Base-by-base conservation (phyloP, 2,113 vertebrate species). In the Meleagris gallopavo region DNA sequence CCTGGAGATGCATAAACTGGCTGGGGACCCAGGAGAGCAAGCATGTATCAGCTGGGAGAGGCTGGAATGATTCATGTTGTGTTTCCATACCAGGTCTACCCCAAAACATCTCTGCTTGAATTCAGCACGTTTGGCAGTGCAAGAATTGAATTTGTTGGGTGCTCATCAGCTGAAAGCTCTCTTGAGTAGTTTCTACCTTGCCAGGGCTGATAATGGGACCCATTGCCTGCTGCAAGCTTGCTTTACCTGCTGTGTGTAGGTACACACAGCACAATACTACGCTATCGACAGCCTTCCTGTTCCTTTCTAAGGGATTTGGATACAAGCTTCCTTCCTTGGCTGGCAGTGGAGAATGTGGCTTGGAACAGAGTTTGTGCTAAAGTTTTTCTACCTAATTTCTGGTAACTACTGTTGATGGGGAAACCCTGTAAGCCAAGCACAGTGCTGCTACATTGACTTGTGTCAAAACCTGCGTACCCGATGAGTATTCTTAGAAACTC, bases 111-210 rank as follows among this genome's bases (percentile, higher is more conserved):
- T 16, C 22, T 74, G 20, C 29, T 71, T 72, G 19, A 70, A 25
- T 46, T 18, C 55, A 48, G 52, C 14, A 16, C 15, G 75, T 76
- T 5, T 73, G 48, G 34, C 43, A 73, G 22, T 30, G 48, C 27
- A 61, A 62, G 29, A 57, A 20, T 79, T 95, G 62, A 18, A 48
- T 74, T 81, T 86, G 25, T 89, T 21, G 20, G 29, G 11, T 73
- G 22, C 82, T 70, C 3, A 0, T 41, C 19, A 84, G 52, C 73
- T 15, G 12, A 83, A 90, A 90, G 72, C 41, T 88, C 52, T 73
- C 17, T 16, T 62, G 32, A 14, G 29, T 32, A 77, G 18, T 55
- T 83, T 79, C 54, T 32, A 30, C 67, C 25, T 90, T 77, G 36
- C 24, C 60, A 50, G 45, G 25, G 9, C n/a, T 81, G 79, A 19